Evolutionary conservation across 2,797 vertebrate species (phyloP).

Genomic region (Cephalopachus bancanus): DNA sequence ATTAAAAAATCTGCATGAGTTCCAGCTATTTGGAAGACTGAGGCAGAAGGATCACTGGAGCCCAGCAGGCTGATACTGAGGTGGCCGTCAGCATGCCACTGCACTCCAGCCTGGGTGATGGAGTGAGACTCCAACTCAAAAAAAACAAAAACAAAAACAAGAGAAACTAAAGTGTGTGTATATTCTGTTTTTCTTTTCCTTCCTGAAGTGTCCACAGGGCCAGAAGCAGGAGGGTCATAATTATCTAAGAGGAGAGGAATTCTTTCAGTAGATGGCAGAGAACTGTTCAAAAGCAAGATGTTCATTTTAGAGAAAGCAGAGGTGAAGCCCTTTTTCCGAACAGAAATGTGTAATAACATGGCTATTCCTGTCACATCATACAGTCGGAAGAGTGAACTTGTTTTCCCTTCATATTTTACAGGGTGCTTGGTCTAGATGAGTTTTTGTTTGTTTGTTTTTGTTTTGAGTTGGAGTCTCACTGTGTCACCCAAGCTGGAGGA

Average conservation of each 20-base stretch:
- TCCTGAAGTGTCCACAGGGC: neutral
- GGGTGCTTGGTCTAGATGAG: neutral
- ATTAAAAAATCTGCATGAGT: neutral
- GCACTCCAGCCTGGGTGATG: no score
- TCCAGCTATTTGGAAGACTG: no score
- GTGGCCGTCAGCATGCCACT: no score
- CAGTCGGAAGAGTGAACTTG: no score
- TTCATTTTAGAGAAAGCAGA: neutral
- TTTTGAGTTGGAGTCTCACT: neutral
- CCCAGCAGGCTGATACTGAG: no score
- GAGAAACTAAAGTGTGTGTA: neutral
- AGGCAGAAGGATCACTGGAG: no score
- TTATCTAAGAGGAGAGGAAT: constrained; percentile 47
- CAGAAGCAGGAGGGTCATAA: neutral
- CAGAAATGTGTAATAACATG: constrained; percentile 21
- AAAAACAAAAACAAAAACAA: no score
- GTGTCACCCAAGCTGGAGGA: neutral
- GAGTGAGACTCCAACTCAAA: no score
- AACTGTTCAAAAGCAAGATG: constrained; percentile 29
- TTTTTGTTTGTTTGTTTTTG: neutral
- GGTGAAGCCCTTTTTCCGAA: constrained; percentile 12
- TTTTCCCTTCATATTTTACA: no score
- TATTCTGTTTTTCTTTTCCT: neutral
- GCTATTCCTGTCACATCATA: neutral
- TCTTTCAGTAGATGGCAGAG: constrained; percentile 3